Conservation (phyloP, 2,797 vertebrate genomes). For the Bradypodion pumilum region DNA sequence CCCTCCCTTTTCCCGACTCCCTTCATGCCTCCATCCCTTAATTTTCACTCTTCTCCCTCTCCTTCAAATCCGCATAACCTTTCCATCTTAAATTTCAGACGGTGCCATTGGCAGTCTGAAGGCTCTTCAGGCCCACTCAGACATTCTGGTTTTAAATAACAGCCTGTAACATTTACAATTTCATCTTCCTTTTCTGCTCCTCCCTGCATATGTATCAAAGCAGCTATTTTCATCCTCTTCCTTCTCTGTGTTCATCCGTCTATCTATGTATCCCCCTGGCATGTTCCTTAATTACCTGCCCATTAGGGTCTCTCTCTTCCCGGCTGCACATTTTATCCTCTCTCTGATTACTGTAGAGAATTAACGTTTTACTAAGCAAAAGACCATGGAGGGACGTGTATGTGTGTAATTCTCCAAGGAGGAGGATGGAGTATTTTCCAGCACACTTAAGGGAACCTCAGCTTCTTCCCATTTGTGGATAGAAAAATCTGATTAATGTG, state of each 20-base stretch:
- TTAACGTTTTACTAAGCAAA: slow-evolving; percentile 28
- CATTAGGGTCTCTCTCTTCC: slow-evolving; percentile 54
- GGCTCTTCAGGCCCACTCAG: slow-evolving; percentile 33
- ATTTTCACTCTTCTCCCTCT: slow-evolving; percentile 27
- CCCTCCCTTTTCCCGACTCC: neutral
- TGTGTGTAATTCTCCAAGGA: neutral
- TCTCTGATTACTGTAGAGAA: slow-evolving; percentile 7
- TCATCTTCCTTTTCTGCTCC: slow-evolving; percentile 41
- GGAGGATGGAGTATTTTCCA: accelerated
- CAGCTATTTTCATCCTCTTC: slow-evolving; percentile 37
- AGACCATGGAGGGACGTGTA: accelerated
- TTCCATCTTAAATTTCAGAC: slow-evolving; percentile 44
- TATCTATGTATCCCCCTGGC: slow-evolving; percentile 31
- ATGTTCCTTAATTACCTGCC: slow-evolving; percentile 64
- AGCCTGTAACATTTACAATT: slow-evolving; percentile 32
- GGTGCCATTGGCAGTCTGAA: slow-evolving; percentile 17
- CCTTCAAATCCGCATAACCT: neutral
- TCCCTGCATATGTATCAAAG: slow-evolving; percentile 43
- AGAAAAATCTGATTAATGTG: slow-evolving; percentile 11
- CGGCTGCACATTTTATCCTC: slow-evolving; percentile 35
- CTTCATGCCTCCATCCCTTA: neutral
- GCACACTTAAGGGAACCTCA: accelerated
- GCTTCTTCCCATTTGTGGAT: neutral
- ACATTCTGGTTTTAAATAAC: slow-evolving; percentile 47
- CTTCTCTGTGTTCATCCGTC: slow-evolving; percentile 41